Percentiles rank a stretch among this genome's conserved stretches.
These are phyloP conservation scores for Onychostruthus taczanowskii DNA, from an alignment of 2,113 vertebrate species.

Conservation along the genomic window DNA sequence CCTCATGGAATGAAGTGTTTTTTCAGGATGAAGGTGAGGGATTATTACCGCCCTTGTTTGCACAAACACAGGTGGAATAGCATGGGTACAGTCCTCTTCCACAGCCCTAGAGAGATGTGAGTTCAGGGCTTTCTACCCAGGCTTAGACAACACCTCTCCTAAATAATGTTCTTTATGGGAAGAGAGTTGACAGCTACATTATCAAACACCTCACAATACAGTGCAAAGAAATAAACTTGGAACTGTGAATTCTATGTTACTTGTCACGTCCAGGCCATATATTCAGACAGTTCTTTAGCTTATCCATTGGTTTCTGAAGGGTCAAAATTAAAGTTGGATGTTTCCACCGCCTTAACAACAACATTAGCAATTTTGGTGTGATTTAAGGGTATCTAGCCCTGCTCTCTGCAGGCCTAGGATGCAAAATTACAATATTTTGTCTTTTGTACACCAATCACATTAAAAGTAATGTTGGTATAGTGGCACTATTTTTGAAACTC, in stretches of 20 bases:
- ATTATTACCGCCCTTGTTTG: neutral
- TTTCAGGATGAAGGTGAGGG: neutral
- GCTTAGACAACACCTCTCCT: neutral
- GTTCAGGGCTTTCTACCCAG: neutral
- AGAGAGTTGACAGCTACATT: neutral
- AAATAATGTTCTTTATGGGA: neutral
- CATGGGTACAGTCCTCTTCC: neutral
- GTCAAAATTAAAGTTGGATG: neutral
- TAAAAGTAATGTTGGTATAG: neutral
- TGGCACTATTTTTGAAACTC: neutral
- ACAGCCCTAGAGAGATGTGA: neutral
- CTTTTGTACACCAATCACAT: neutral
- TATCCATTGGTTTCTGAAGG: neutral
- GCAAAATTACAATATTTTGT: neutral
- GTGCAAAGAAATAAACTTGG: neutral
- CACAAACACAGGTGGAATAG: fast-evolving
- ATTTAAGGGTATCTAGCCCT: neutral
- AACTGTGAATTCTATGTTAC: neutral
- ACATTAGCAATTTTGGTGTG: neutral
- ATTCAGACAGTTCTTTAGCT: neutral
- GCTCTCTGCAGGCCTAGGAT: neutral
- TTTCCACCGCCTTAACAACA: neutral
- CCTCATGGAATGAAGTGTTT: neutral
- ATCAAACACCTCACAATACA: neutral
- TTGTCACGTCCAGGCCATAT: neutral